Evolutionary conservation across 2,113 vertebrate species (phyloP).

Genomic region (Tor tambroides): DNA sequence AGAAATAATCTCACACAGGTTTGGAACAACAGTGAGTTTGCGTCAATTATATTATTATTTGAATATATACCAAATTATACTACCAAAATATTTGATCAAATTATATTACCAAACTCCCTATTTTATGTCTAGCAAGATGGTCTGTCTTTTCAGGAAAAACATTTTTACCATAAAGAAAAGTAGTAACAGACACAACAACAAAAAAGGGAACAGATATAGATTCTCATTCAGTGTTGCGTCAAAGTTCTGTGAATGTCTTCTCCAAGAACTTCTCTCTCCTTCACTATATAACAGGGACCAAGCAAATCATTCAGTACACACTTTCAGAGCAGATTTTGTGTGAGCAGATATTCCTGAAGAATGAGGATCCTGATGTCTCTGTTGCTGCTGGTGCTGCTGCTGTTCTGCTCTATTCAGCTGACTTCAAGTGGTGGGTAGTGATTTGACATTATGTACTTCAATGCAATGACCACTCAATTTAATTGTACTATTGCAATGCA

Average conservation of each 20-base stretch:
- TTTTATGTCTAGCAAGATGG: neutral
- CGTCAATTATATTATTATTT: too few species aligned
- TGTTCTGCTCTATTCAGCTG: neutral
- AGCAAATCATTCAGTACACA: neutral
- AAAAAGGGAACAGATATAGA: neutral
- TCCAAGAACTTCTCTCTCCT: neutral
- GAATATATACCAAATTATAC: too few species aligned
- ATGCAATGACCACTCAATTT: neutral
- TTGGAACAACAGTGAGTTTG: too few species aligned
- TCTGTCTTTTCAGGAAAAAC: neutral
- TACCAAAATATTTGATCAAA: too few species aligned
- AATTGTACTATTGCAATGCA: neutral
- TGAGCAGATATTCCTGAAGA: neutral
- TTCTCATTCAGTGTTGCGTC: neutral
- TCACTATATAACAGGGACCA: neutral
- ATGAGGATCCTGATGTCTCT: conserved; percentile 3
- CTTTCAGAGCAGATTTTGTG: neutral
- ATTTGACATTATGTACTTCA: neutral
- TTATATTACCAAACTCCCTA: neutral
- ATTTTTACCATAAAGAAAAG: neutral
- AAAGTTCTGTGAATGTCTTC: neutral
- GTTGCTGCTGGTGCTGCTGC: neutral
- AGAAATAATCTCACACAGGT: too few species aligned
- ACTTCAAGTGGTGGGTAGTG: neutral
- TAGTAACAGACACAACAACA: neutral